phyloP scores from a whole-genome alignment of 2,797 vertebrate species.

The Rachycentron canadum region DNA sequence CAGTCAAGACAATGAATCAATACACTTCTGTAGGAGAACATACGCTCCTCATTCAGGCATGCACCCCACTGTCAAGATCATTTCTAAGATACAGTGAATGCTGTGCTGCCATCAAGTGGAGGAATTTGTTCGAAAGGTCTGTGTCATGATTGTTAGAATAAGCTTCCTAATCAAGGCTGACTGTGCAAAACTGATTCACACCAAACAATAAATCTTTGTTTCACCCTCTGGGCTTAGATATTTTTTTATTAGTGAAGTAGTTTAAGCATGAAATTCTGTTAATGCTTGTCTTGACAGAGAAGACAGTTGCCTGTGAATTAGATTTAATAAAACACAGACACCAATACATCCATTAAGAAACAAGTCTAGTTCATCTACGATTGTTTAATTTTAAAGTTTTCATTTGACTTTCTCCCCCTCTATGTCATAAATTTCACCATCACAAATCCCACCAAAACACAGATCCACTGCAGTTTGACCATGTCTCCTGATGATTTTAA shows the following conservation, averaged over 20 bases:
- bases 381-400: background rate
- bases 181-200: background rate
- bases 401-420: background rate
- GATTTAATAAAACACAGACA: background rate
- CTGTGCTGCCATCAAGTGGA: conserved; percentile 42
- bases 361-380: background rate
- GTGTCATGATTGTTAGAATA: background rate
- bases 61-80: background rate
- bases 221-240: background rate
- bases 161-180: background rate
- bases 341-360: background rate
- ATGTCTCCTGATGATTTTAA: accelerated
- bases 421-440: conserved; percentile 23
- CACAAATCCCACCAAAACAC: conserved; percentile 20
- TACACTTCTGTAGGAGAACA: background rate
- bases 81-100: background rate
- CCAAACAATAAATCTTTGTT: too few relatives aligned
- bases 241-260: background rate
- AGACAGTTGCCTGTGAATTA: background rate
- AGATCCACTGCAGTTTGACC: conserved; percentile 30
- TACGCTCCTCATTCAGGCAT: too few relatives aligned
- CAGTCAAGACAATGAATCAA: background rate
- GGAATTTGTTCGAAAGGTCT: background rate
- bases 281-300: background rate
- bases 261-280: background rate